These are phyloP conservation scores for Cotesia typhae DNA, from an alignment of 1,140 invertebrate genomes.

Conservation along the genomic window DNA sequence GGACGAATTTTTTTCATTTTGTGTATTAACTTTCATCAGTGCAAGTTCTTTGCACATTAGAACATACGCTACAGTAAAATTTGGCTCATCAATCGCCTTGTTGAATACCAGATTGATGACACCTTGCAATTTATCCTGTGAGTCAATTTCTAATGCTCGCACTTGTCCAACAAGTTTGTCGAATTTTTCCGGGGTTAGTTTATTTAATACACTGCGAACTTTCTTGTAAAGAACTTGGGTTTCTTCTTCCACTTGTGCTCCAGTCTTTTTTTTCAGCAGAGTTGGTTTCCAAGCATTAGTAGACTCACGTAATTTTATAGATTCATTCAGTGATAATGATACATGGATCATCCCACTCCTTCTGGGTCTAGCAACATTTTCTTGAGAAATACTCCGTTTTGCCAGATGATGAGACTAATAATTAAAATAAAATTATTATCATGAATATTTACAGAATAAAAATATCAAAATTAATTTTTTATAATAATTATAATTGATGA, in stretches of 20 bases:
- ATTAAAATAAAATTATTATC: too few relatives aligned
- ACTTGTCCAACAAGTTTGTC: constrained; percentile 82
- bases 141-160: constrained; percentile 82
- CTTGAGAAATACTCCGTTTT: constrained; percentile 63
- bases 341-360: constrained; percentile 72
- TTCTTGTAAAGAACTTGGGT: constrained; percentile 81
- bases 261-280: constrained; percentile 62
- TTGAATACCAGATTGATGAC: constrained; percentile 93
- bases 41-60: constrained; percentile 70
- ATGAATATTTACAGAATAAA: constrained; percentile 14
- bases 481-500: too few relatives aligned
- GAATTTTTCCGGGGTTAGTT: constrained; percentile 94
- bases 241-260: constrained; percentile 72
- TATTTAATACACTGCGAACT: constrained; percentile 91
- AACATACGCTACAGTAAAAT: constrained; percentile 90
- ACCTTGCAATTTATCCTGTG: constrained; percentile 78
- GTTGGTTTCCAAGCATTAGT: constrained; percentile 92
- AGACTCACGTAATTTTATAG: constrained; percentile 84
- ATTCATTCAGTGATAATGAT: constrained; percentile 76
- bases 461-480: constrained; percentile 36
- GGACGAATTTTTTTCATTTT: background rate
- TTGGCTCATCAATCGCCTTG: constrained; percentile 94
- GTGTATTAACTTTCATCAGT: background rate
- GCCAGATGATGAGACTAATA: constrained; percentile 52
- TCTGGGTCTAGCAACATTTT: constrained; percentile 56